Evolutionary conservation across 2,888 invertebrate species (phyloP).

Genomic region (Trypoxylon attenuatum): DNA sequence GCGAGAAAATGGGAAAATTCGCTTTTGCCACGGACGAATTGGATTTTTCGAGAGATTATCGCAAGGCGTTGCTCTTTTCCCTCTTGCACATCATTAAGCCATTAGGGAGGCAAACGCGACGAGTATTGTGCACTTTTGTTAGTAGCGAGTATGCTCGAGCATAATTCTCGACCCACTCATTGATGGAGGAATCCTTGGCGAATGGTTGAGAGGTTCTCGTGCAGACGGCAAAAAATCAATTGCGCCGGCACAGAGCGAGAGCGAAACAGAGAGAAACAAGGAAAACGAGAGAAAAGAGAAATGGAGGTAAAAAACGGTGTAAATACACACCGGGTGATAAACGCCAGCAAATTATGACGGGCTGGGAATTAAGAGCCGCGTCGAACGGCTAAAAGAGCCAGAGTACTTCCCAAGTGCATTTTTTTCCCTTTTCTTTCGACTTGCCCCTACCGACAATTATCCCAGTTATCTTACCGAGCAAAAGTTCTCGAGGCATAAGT

Average conservation of each 20-base stretch:
- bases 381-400: not conserved
- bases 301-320: not conserved
- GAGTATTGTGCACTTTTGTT: not conserved
- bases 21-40: no score
- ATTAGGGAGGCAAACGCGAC: not conserved
- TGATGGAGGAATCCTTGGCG: not conserved
- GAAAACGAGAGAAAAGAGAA: not conserved
- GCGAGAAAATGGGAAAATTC: no score
- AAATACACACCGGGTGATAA: not conserved
- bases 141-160: not conserved
- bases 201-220: not conserved
- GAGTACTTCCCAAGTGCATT: not conserved
- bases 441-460: not conserved
- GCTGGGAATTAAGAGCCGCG: not conserved
- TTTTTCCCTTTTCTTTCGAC: not conserved
- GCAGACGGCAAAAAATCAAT: not conserved
- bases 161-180: not conserved
- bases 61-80: no score
- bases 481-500: not conserved
- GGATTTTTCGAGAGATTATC: no score
- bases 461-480: not conserved
- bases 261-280: not conserved
- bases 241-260: not conserved
- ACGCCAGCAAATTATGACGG: not conserved
- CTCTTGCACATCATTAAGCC: not conserved